Evolutionary conservation across 2,113 vertebrate genomes (phyloP).

Genomic region (Leucopsar rothschildi): DNA sequence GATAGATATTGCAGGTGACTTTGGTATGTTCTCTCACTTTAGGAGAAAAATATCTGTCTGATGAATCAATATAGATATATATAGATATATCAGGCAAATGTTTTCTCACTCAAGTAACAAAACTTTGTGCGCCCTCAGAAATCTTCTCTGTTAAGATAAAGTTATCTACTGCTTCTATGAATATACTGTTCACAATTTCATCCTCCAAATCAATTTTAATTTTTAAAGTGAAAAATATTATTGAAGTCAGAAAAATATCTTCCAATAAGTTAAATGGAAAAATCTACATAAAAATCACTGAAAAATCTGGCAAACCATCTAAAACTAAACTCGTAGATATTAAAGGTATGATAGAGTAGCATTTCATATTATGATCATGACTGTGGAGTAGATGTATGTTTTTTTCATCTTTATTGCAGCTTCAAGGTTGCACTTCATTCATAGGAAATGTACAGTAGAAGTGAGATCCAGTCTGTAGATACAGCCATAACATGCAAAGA

Average conservation of each 20-base stretch:
- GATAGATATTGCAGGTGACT: not conserved
- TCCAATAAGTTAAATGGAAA: not conserved
- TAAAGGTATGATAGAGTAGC: not conserved
- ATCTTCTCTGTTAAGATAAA: not conserved
- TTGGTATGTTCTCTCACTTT: not conserved
- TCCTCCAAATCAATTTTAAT: not conserved
- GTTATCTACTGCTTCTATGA: not conserved
- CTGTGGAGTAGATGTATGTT: not conserved
- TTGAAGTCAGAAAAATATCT: not conserved
- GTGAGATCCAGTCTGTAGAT: not conserved
- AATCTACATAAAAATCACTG: not conserved
- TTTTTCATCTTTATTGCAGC: not conserved
- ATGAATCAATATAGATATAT: not conserved
- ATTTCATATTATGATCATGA: not conserved
- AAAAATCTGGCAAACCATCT: not conserved
- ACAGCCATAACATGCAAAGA: not conserved
- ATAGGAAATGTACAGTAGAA: not conserved
- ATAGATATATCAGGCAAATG: not conserved
- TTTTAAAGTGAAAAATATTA: not conserved
- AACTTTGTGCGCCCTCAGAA: not conserved
- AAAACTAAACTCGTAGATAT: not conserved
- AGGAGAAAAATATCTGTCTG: not conserved
- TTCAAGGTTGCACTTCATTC: not conserved
- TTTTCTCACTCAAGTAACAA: not conserved
- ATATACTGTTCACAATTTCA: not conserved